Conservation (phyloP, 1,140 invertebrate species). For the Pteromalus puparum region DNA sequence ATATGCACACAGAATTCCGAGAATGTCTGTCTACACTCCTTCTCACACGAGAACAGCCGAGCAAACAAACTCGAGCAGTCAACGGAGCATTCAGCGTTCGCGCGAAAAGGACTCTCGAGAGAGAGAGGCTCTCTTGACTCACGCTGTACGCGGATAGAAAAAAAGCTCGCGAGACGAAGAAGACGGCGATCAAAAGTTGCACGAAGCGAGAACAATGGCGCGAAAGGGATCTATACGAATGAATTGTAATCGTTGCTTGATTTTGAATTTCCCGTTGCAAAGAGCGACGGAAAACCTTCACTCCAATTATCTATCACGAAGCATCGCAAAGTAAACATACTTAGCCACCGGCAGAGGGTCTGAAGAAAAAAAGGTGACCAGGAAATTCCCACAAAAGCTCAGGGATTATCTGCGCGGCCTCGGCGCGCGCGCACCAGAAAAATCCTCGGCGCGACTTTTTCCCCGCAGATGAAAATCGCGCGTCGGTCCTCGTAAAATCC, state of each 20-base stretch:
- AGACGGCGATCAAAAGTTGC: too few species aligned
- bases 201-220: neutral
- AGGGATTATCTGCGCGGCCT: neutral
- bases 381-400: constrained; percentile 12
- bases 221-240: too few species aligned
- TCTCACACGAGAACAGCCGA: neutral
- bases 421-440: constrained; percentile 3
- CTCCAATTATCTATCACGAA: neutral
- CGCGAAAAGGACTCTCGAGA: constrained; percentile 3
- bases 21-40: neutral
- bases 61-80: neutral
- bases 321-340: neutral
- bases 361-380: neutral
- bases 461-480: constrained; percentile 24
- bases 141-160: neutral
- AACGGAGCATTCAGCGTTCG: neutral
- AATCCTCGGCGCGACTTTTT: neutral
- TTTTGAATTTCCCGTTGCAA: too few species aligned
- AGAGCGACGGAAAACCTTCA: neutral
- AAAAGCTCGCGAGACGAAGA: too few species aligned
- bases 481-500: constrained; percentile 53
- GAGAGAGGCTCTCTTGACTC: neutral
- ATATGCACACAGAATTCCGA: neutral
- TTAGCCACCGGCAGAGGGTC: neutral
- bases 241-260: too few species aligned